Percentiles rank a stretch among this genome's conserved stretches.
phyloP scores from a whole-genome alignment of 2,888 invertebrate species.

The Sarcophaga rosellei region DNA sequence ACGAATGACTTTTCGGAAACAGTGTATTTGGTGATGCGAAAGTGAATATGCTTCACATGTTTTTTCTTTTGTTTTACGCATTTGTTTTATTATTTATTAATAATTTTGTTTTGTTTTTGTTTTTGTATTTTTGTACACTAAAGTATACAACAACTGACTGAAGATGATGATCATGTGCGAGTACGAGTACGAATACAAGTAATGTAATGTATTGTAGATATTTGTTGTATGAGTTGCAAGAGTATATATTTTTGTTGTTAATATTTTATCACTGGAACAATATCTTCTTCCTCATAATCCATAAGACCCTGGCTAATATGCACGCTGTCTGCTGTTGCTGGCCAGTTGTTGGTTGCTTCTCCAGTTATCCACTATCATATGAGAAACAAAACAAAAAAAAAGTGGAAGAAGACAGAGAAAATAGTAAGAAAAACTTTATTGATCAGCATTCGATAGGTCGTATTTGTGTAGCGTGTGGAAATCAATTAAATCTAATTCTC shows the following conservation, averaged over 20 bases:
- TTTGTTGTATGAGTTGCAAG: constrained; percentile 25
- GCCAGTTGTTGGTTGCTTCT: constrained; percentile 45
- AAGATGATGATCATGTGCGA: constrained; percentile 42
- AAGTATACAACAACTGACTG: constrained; percentile 6
- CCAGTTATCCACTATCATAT: constrained; percentile 48
- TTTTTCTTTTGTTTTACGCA: constrained; percentile 48
- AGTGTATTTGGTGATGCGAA: constrained; percentile 17
- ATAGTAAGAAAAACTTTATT: constrained; percentile 34
- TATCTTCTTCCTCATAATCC: constrained; percentile 57
- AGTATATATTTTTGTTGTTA: constrained; percentile 24
- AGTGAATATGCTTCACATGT: not conserved
- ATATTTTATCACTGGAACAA: constrained; percentile 49
- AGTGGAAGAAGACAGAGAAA: not conserved
- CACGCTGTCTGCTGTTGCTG: constrained; percentile 10
- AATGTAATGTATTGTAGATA: constrained; percentile 28
- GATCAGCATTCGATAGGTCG: constrained; percentile 68
- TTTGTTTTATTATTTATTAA: constrained; percentile 54
- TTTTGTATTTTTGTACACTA: not conserved
- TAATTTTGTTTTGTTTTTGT: not conserved
- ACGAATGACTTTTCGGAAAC: not conserved
- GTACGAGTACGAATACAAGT: constrained; percentile 35
- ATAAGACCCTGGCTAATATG: not conserved
- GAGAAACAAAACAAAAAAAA: not conserved
- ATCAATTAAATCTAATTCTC: constrained; percentile 81
- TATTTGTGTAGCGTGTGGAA: constrained; percentile 78